Conservation (phyloP, 2,888 invertebrate genomes). For the Phyllotreta cruciferae region DNA sequence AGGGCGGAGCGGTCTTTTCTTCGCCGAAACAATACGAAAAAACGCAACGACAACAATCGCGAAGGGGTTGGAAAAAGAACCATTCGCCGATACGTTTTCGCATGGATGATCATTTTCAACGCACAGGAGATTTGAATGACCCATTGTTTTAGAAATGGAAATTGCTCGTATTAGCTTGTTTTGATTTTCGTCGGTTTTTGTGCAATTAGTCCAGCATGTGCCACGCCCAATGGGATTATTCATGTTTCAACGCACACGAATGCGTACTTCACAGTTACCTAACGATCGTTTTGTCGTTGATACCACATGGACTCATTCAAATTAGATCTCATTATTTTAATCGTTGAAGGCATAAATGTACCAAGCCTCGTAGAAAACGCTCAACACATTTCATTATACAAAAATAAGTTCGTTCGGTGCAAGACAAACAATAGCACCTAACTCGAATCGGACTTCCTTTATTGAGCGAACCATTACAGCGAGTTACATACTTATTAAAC, state of each 20-base stretch:
- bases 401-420: no score
- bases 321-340: no score
- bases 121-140: conserved; percentile 21
- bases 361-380: no score
- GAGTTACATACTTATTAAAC: conserved; percentile 1
- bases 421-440: no score
- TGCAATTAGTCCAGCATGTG: conserved; percentile 45
- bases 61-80: conserved; percentile 25
- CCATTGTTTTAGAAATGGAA: conserved; percentile 29
- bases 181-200: conserved; percentile 38
- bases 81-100: conserved; percentile 31
- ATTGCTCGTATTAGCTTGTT: conserved; percentile 42
- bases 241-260: conserved; percentile 41
- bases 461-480: background rate
- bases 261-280: conserved; percentile 16
- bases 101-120: conserved; percentile 32
- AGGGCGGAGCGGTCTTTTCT: conserved; percentile 38
- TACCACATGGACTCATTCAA: no score
- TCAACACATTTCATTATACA: no score
- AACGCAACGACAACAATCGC: conserved; percentile 8
- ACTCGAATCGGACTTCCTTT: no score
- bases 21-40: conserved; percentile 14
- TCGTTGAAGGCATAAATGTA: no score
- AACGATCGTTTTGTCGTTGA: background rate
- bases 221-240: conserved; percentile 44